Conservation (phyloP, 2,888 invertebrate species). For the Rhagium mordax region DNA sequence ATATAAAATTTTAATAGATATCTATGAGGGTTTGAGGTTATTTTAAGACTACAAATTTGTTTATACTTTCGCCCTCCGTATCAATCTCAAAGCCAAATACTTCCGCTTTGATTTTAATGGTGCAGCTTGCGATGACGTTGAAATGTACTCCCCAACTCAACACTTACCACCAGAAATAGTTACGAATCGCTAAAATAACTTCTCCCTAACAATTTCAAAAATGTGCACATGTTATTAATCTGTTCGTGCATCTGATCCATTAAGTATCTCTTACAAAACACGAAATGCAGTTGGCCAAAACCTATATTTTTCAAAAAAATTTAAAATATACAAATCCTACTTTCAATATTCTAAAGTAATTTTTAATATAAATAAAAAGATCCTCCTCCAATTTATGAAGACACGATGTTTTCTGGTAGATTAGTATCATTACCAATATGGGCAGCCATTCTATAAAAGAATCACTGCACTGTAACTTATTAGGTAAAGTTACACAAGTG, state of each 20-base stretch:
- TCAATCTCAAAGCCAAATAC: neutral
- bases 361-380: too few relatives aligned
- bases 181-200: neutral
- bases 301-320: too few relatives aligned
- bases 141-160: conserved; percentile 5
- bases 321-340: neutral
- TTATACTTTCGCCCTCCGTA: neutral
- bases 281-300: neutral
- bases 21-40: neutral
- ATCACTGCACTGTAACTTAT: too few relatives aligned
- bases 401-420: too few relatives aligned
- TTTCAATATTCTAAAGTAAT: too few relatives aligned
- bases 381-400: too few relatives aligned
- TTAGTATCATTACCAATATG: too few relatives aligned
- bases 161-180: neutral
- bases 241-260: conserved; percentile 1
- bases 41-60: neutral
- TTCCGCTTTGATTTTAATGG: neutral
- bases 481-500: too few relatives aligned
- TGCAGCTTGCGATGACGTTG: conserved; percentile 3
- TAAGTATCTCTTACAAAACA: neutral
- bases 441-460: too few relatives aligned
- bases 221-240: conserved; percentile 6
- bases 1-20: neutral
- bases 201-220: conserved; percentile 1